Percentiles rank a stretch among this genome's conserved stretches.
These are phyloP conservation scores for Alosa sapidissima DNA, from an alignment of 2,797 vertebrate species.

Conservation along the genomic window DNA sequence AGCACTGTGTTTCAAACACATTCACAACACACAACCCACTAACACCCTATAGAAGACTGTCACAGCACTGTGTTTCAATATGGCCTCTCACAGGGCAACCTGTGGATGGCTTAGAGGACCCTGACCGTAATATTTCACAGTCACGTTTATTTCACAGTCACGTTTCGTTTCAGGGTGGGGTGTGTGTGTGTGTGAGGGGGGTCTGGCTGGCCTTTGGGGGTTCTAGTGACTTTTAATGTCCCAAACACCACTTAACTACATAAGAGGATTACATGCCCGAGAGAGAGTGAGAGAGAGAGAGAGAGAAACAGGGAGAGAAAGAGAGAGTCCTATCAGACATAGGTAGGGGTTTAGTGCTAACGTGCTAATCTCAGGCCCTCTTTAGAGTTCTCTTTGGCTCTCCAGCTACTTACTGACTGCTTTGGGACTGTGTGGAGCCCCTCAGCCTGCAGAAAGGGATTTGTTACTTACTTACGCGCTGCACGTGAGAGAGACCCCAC, in stretches of 20 bases:
- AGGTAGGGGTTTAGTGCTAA: not conserved
- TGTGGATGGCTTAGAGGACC: constrained; percentile 2
- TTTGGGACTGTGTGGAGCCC: not conserved
- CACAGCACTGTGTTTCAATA: too few species aligned
- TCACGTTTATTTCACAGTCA: constrained; percentile 47
- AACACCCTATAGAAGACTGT: too few species aligned
- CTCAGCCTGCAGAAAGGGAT: too few species aligned
- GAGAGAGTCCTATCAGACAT: not conserved
- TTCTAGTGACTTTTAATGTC: constrained; percentile 27
- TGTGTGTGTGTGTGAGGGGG: too few species aligned
- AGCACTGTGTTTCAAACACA: too few species aligned
- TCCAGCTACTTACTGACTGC: not conserved
- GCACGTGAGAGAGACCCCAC: not conserved
- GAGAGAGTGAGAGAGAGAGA: too few species aligned
- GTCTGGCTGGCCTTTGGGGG: constrained; percentile 7
- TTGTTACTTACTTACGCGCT: not conserved
- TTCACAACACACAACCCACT: too few species aligned
- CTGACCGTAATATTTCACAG: constrained; percentile 35
- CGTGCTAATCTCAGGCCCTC: not conserved
- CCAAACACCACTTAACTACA: constrained; percentile 38
- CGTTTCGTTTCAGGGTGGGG: constrained; percentile 32
- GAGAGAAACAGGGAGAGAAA: too few species aligned
- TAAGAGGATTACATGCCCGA: constrained; percentile 47
- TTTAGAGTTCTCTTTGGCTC: not conserved
- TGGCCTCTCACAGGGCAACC: too few species aligned